Evolutionary conservation across 1,140 invertebrate genomes (phyloP).

Genomic region (Tetraneura akinire): DNA sequence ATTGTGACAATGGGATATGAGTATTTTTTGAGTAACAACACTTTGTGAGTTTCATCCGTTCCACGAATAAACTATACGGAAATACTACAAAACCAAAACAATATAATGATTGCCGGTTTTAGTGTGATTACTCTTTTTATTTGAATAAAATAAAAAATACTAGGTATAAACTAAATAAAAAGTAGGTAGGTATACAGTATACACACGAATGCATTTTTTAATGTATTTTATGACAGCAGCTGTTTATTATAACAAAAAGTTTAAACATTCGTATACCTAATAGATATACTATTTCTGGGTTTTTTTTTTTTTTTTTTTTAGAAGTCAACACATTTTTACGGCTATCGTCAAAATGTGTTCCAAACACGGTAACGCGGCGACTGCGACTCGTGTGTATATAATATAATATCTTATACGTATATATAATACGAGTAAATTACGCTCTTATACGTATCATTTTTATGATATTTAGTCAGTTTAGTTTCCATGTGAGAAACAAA

Average conservation of each 20-base stretch:
- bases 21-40: constrained; percentile 24
- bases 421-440: too few species aligned
- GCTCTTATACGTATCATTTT: too few species aligned
- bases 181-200: too few species aligned
- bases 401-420: neutral
- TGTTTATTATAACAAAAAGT: neutral
- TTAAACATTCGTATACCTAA: constrained; percentile 6
- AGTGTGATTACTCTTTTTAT: constrained; percentile 9
- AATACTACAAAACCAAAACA: constrained; percentile 36
- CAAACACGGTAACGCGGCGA: neutral
- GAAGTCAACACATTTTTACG: neutral
- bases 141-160: neutral
- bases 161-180: constrained; percentile 19
- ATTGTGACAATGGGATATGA: constrained; percentile 5
- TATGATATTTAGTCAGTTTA: constrained; percentile 29
- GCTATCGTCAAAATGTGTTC: neutral
- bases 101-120: neutral
- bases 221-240: neutral
- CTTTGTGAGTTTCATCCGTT: constrained; percentile 38
- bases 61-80: constrained; percentile 39
- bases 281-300: neutral
- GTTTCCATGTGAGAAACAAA: constrained; percentile 16
- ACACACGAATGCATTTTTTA: neutral
- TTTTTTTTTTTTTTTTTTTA: neutral
- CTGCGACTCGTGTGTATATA: neutral